Conservation (phyloP, 2,888 invertebrate species). For the Ashinkailepas kermadecensis region DNA sequence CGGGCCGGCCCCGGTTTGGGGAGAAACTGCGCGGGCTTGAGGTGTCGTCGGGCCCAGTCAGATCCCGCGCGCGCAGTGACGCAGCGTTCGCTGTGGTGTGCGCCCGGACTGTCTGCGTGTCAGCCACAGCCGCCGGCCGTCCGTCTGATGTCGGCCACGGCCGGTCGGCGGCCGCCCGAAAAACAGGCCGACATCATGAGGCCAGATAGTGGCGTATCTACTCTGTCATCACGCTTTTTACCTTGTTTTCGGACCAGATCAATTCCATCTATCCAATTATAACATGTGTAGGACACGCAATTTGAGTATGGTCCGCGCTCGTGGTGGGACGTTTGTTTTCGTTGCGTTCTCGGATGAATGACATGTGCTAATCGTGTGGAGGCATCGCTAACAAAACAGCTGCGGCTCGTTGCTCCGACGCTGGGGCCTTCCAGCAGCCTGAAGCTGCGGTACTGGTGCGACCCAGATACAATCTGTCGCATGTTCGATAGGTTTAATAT, state of each 20-base stretch:
- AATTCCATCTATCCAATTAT: slow-evolving; percentile 16
- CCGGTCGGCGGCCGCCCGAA: neutral
- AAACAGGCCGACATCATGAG: neutral
- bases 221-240: slow-evolving; percentile 1
- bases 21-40: neutral
- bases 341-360: neutral
- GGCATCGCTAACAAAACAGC: too few species aligned
- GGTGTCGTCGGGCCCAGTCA: neutral
- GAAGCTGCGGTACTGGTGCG: too few species aligned
- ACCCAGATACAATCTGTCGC: too few species aligned
- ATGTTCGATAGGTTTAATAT: too few species aligned
- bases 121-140: too few species aligned
- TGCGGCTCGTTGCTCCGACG: too few species aligned
- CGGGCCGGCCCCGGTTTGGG: neutral
- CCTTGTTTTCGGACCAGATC: neutral
- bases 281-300: slow-evolving; percentile 14
- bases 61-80: neutral
- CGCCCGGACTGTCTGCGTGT: too few species aligned
- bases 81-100: too few species aligned
- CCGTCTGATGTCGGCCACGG: too few species aligned
- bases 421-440: too few species aligned
- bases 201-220: neutral
- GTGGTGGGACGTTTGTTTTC: neutral
- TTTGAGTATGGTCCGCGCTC: neutral
- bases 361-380: neutral